A percentile compares a stretch with the other conserved stretches of the same genome.
Evolutionary conservation across 2,797 vertebrate genomes (phyloP).

Genomic region (Hippopotamyrus pictus): DNA sequence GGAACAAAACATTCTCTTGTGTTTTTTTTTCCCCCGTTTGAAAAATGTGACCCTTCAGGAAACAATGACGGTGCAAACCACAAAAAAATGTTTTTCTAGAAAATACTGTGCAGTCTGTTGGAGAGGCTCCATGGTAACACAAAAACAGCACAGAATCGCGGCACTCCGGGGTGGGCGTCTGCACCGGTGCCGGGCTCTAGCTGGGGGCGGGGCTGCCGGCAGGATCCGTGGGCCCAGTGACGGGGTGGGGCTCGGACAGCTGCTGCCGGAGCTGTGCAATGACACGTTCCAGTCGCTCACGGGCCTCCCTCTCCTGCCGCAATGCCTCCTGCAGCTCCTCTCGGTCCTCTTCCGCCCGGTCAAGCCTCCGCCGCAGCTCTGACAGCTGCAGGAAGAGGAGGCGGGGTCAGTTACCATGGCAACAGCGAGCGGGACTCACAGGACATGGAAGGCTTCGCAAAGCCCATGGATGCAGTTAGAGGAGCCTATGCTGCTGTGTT

Average conservation of each 20-base stretch:
- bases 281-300: conserved; percentile 73
- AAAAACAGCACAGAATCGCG: neutral
- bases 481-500: neutral
- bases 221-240: neutral
- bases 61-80: neutral
- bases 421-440: neutral
- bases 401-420: neutral
- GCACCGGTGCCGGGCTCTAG: neutral
- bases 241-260: conserved; percentile 47
- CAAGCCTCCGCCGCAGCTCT: conserved; percentile 72
- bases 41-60: neutral
- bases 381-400: conserved; percentile 56
- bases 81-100: neutral
- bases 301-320: conserved; percentile 71
- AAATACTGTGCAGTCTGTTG: neutral
- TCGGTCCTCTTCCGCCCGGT: conserved; percentile 74
- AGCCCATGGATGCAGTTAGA: neutral
- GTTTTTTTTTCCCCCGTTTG: neutral
- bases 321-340: conserved; percentile 79
- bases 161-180: neutral
- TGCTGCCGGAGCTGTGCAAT: conserved; percentile 74
- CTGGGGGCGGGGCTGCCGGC: neutral
- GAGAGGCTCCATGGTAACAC: neutral
- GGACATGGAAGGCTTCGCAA: conserved; percentile 9
- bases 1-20: neutral